phyloP scores from a whole-genome alignment of 2,888 invertebrate species.

The Eristalis arbustorum region DNA sequence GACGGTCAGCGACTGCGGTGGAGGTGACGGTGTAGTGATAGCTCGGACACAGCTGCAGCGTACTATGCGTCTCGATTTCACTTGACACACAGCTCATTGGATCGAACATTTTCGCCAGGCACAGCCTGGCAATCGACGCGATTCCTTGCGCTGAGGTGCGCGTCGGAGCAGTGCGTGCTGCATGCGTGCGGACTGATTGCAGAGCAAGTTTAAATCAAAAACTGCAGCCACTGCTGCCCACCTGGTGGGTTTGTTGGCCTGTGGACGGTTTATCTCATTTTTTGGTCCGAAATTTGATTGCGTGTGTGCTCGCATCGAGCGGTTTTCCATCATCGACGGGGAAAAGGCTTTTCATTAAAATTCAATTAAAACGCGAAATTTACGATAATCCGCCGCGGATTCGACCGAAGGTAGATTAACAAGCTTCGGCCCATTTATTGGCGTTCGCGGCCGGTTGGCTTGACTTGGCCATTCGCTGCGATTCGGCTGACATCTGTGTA shows the following conservation, averaged over 20 bases:
- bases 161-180: conserved; percentile 26
- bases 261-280: neutral
- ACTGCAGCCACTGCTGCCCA: conserved; percentile 50
- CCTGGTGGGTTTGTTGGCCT: conserved; percentile 66
- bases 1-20: neutral
- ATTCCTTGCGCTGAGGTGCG: neutral
- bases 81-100: conserved; percentile 41
- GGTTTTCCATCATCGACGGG: conserved; percentile 60
- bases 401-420: conserved; percentile 36
- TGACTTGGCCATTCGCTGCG: conserved; percentile 43
- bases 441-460: conserved; percentile 27
- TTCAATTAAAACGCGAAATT: conserved; percentile 67
- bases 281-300: conserved; percentile 46
- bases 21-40: conserved; percentile 1
- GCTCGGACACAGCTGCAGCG: neutral
- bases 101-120: neutral
- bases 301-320: conserved; percentile 50
- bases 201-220: conserved; percentile 58
- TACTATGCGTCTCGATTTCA: conserved; percentile 65
- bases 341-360: conserved; percentile 67
- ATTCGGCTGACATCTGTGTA: conserved; percentile 56
- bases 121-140: neutral
- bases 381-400: conserved; percentile 49
- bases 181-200: conserved; percentile 64
- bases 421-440: conserved; percentile 49